Evolutionary conservation across 2,113 vertebrate genomes (phyloP).

Genomic region (Cinclus mexicanus): DNA sequence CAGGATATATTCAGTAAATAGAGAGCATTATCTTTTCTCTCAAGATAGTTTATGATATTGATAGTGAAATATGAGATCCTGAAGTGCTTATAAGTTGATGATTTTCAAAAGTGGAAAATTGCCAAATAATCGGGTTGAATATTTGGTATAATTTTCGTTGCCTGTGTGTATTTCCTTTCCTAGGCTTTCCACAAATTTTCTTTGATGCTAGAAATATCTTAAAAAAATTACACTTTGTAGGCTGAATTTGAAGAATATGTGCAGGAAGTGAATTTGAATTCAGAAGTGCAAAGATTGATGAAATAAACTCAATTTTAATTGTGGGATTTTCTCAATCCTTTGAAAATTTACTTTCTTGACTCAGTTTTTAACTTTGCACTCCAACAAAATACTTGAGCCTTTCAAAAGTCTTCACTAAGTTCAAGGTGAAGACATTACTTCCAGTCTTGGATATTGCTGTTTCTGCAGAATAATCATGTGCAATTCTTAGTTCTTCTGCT

Average conservation of each 20-base stretch:
- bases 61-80: neutral
- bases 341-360: constrained; percentile 4
- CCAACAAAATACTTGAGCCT: neutral
- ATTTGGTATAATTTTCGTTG: neutral
- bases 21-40: neutral
- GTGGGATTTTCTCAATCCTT: neutral
- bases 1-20: neutral
- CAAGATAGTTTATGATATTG: neutral
- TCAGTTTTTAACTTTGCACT: neutral
- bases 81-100: neutral
- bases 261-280: neutral
- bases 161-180: neutral
- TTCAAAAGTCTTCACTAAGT: neutral
- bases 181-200: neutral
- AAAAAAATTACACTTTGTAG: neutral
- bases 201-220: neutral
- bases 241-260: neutral
- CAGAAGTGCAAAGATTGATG: neutral
- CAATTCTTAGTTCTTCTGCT: constrained; percentile 35
- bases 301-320: neutral
- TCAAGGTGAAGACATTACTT: constrained; percentile 61
- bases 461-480: neutral
- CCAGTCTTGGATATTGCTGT: constrained; percentile 37
- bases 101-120: neutral
- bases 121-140: neutral